Conservation (phyloP, 2,113 vertebrate genomes). For the Cephalopholis sonnerati region DNA sequence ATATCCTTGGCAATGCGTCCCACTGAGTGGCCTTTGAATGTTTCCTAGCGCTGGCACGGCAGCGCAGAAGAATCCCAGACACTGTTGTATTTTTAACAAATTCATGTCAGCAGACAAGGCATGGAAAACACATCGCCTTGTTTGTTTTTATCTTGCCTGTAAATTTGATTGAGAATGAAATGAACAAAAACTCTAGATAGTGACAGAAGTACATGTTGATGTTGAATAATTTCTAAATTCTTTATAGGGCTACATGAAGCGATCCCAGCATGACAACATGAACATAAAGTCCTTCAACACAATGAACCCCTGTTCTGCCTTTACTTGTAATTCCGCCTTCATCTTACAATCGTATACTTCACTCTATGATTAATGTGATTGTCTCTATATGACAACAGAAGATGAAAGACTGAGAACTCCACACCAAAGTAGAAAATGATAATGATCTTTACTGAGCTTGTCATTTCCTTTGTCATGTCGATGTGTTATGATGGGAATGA, state of each 20-base stretch:
- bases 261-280: background rate
- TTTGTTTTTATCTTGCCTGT: background rate
- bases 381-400: background rate
- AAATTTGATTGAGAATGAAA: conserved; percentile 9
- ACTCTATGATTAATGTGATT: conserved; percentile 15
- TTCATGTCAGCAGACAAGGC: background rate
- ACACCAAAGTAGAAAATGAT: conserved; percentile 28
- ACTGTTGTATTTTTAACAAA: background rate
- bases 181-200: background rate
- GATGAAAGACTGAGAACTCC: conserved; percentile 22
- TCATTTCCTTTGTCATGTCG: conserved; percentile 38
- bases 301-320: background rate
- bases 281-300: background rate
- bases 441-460: conserved; percentile 36
- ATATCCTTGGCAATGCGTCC: conserved; percentile 33
- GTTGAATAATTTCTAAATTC: conserved; percentile 10
- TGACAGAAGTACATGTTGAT: background rate
- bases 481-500: conserved; percentile 23
- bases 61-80: conserved; percentile 21
- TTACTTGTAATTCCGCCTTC: background rate
- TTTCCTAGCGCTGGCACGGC: conserved; percentile 3
- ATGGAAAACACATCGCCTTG: background rate
- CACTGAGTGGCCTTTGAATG: conserved; percentile 53
- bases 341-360: conserved; percentile 4
- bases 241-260: background rate